Percentiles rank a stretch among this genome's conserved stretches.
phyloP scores from a whole-genome alignment of 2,797 vertebrate species.

The Bovichtus diacanthus region DNA sequence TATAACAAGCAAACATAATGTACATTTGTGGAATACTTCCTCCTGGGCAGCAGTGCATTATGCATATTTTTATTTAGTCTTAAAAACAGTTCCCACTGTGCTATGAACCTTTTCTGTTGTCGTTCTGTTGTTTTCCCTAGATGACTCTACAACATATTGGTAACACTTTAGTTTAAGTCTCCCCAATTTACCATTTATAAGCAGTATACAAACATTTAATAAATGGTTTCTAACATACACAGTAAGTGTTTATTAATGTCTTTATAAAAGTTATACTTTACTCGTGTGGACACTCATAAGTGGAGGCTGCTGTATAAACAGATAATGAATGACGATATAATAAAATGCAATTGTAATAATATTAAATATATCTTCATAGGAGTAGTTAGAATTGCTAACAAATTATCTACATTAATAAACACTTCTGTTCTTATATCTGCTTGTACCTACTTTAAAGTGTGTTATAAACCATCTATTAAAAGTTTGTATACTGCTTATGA shows the following conservation, averaged over 20 bases:
- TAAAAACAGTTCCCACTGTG: slow-evolving; percentile 11
- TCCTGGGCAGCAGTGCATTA: not conserved
- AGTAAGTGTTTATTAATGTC: not conserved
- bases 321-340: not conserved
- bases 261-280: not conserved
- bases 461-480: not conserved
- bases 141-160: slow-evolving; percentile 2
- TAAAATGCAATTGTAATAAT: not conserved
- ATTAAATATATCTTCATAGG: not conserved
- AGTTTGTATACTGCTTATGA: not conserved
- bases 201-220: not conserved
- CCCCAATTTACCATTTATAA: not conserved
- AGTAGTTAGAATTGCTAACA: not conserved
- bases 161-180: not conserved
- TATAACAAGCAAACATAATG: slow-evolving; percentile 17
- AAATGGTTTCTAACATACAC: too few relatives aligned
- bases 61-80: slow-evolving; percentile 2
- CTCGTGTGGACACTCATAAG: not conserved
- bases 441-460: not conserved
- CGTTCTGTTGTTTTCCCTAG: slow-evolving; percentile 12
- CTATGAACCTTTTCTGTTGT: slow-evolving; percentile 25
- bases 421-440: not conserved
- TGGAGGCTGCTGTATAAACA: not conserved
- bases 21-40: slow-evolving; percentile 1
- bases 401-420: not conserved